A percentile compares a stretch with the other conserved stretches of the same genome.
Conservation (phyloP, 2,888 invertebrate genomes). For the Volucella inflata region DNA sequence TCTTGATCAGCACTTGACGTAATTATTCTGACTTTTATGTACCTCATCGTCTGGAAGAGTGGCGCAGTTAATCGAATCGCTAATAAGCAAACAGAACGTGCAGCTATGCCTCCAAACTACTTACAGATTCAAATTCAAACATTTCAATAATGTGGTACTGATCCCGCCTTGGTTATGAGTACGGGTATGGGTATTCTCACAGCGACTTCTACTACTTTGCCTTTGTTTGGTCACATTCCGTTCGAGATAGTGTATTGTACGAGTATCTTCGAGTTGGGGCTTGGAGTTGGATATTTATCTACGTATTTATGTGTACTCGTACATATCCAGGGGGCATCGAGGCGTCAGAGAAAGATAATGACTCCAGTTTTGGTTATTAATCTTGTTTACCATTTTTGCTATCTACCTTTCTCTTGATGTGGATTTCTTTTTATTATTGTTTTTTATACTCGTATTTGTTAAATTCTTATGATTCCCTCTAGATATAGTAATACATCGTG, state of each 20-base stretch:
- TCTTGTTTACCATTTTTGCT: slow-evolving; percentile 28
- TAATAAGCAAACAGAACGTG: slow-evolving; percentile 41
- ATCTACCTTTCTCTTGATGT: slow-evolving; percentile 1
- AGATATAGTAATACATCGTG: too few species aligned
- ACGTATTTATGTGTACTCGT: too few species aligned
- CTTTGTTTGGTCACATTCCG: slow-evolving; percentile 24
- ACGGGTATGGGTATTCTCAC: not conserved
- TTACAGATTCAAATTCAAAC: not conserved
- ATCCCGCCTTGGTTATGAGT: slow-evolving; percentile 9
- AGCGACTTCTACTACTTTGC: too few species aligned
- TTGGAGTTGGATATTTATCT: too few species aligned
- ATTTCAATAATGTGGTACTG: too few species aligned
- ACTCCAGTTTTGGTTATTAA: slow-evolving; percentile 29
- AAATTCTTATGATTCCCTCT: not conserved
- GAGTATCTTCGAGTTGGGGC: not conserved
- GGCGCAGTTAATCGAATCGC: slow-evolving; percentile 34
- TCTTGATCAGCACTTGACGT: slow-evolving; percentile 19
- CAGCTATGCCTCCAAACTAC: slow-evolving; percentile 12
- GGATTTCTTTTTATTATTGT: slow-evolving; percentile 2
- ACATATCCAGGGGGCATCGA: slow-evolving; percentile 6
- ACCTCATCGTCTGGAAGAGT: slow-evolving; percentile 1
- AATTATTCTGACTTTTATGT: not conserved
- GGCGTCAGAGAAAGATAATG: slow-evolving; percentile 13
- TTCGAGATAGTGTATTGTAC: slow-evolving; percentile 9
- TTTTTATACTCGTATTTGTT: not conserved